These are phyloP conservation scores for Grallaria varia DNA, from an alignment of 2,113 vertebrate species.

Conservation along the genomic window DNA sequence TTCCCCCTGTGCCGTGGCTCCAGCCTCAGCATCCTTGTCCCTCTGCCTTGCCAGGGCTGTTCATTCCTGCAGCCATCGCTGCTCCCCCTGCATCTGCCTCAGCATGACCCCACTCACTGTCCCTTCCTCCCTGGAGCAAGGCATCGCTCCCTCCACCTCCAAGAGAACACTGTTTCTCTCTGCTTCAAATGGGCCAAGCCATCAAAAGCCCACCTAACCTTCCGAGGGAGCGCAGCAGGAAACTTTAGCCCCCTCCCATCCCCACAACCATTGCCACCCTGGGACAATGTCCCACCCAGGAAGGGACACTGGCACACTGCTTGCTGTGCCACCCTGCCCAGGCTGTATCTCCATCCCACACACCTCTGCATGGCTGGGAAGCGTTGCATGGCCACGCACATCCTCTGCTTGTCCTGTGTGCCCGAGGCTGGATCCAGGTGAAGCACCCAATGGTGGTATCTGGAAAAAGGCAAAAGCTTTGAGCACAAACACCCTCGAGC, in stretches of 20 bases:
- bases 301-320: not conserved
- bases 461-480: constrained; percentile 5
- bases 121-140: accelerated
- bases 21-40: accelerated
- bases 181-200: not conserved
- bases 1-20: accelerated
- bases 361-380: constrained; percentile 39
- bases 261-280: not conserved
- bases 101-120: accelerated
- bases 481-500: not conserved
- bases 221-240: accelerated
- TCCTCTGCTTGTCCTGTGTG: not conserved
- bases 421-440: not conserved
- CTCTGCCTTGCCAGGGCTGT: not conserved
- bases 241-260: not conserved
- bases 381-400: not conserved
- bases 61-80: accelerated
- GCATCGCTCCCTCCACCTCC: accelerated
- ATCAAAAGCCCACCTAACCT: not conserved
- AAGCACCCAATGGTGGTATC: not conserved
- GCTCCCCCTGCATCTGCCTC: not conserved
- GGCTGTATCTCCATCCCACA: not conserved
- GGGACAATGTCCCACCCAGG: accelerated
- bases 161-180: not conserved
- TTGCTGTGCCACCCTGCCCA: not conserved